These are phyloP conservation scores for Yoshiicerus persimilis DNA, from an alignment of 1,140 invertebrate genomes.

Conservation along the genomic window DNA sequence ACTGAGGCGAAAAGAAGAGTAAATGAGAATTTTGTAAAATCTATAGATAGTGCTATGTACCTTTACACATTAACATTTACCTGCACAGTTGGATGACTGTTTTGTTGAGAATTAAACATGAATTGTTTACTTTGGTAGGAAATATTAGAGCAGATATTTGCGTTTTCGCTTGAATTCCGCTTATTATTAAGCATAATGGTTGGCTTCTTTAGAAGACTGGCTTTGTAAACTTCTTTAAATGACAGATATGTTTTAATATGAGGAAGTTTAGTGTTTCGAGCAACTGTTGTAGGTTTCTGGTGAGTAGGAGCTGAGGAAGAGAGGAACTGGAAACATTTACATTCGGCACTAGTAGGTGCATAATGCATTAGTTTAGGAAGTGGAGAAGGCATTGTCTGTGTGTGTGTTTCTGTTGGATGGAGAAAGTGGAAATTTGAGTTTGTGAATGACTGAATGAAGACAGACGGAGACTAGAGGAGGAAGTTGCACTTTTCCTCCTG, in stretches of 20 bases:
- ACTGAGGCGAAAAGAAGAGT: background rate
- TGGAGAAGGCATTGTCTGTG: background rate
- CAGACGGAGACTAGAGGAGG: background rate
- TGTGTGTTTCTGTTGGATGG: background rate
- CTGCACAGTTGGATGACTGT: background rate
- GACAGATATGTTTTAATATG: constrained; percentile 18
- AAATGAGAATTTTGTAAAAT: background rate
- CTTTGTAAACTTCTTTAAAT: background rate
- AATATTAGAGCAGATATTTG: background rate
- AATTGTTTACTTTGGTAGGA: background rate
- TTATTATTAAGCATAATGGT: background rate
- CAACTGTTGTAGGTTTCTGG: background rate
- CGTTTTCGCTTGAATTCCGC: background rate
- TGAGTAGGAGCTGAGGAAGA: background rate
- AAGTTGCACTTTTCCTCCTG: constrained; percentile 16
- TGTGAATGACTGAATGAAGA: constrained; percentile 18
- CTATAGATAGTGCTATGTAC: background rate
- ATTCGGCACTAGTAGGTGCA: background rate
- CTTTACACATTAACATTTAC: background rate
- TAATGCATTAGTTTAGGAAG: constrained; percentile 14
- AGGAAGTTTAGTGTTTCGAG: background rate
- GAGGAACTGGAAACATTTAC: background rate
- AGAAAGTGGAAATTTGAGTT: constrained; percentile 14
- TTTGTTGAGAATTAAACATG: background rate
- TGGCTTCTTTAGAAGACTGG: background rate